Percentiles rank a stretch among this genome's conserved stretches.
phyloP scores from a whole-genome alignment of 2,797 vertebrate species.

The Ceryle rudis region DNA sequence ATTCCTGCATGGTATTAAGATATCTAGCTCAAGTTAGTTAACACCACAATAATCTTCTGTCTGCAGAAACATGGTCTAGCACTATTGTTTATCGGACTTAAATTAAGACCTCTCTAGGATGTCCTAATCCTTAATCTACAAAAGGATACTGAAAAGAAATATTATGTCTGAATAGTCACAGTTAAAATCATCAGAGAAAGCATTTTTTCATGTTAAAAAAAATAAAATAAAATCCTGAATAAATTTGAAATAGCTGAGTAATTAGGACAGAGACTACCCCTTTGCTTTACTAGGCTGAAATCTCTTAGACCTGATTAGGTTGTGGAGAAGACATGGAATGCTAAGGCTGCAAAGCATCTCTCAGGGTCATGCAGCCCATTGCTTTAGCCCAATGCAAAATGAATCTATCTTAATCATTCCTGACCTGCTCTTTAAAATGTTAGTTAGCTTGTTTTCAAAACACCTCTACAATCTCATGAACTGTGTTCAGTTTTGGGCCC shows the following conservation, averaged over 20 bases:
- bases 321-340: background rate
- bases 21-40: conserved; percentile 31
- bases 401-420: background rate
- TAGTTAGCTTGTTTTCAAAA: background rate
- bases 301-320: background rate
- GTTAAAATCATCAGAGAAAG: background rate
- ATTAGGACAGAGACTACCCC: background rate
- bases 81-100: background rate
- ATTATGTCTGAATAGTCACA: background rate
- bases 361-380: background rate
- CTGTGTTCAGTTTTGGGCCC: no score
- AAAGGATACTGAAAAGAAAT: conserved; percentile 20
- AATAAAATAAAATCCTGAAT: background rate
- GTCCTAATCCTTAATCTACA: conserved; percentile 15
- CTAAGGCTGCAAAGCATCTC: background rate
- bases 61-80: background rate
- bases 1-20: conserved; percentile 14
- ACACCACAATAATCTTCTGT: conserved; percentile 16
- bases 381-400: background rate
- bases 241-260: background rate
- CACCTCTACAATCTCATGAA: background rate
- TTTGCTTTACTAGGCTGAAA: background rate
- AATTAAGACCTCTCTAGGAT: conserved; percentile 6
- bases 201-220: background rate
- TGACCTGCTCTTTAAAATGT: background rate